A percentile compares a stretch with the other conserved stretches of the same genome.
phyloP scores from a whole-genome alignment of 92 coral and sea anemone genomes.

The Palythoa grandis region DNA sequence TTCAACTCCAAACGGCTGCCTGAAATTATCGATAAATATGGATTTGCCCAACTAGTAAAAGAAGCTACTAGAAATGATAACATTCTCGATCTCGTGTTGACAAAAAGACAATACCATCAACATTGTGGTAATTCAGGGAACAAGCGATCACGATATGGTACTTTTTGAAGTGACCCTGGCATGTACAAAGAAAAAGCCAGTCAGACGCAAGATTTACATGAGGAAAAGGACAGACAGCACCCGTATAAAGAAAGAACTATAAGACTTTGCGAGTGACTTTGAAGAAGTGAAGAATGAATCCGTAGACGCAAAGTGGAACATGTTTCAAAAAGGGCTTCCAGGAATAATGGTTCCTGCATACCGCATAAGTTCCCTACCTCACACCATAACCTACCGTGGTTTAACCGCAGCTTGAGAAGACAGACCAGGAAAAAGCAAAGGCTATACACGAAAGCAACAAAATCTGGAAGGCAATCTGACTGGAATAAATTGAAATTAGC shows the following conservation, averaged over 20 bases:
- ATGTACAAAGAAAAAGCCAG: conserved; percentile 39
- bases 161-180: conserved; percentile 41
- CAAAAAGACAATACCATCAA: too few relatives aligned
- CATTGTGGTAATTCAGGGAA: conserved; percentile 61
- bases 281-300: conserved; percentile 9
- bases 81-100: conserved; percentile 46
- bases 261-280: not conserved
- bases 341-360: too few relatives aligned
- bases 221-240: conserved; percentile 43
- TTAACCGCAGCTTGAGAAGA: too few relatives aligned
- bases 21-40: too few relatives aligned
- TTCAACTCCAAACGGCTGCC: conserved; percentile 48
- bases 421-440: conserved; percentile 3
- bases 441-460: not conserved
- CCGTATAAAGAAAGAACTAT: conserved; percentile 52
- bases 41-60: too few relatives aligned
- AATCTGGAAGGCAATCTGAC: not conserved
- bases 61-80: conserved; percentile 46
- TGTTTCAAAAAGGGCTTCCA: not conserved
- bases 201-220: conserved; percentile 46
- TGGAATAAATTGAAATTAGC: not conserved
- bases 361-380: too few relatives aligned
- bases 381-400: too few relatives aligned
- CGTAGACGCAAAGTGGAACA: conserved; percentile 51
- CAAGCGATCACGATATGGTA: conserved; percentile 63